These are phyloP conservation scores for Hirudinaria manillensis DNA, from an alignment of 2,888 invertebrate species.

Conservation along the genomic window DNA sequence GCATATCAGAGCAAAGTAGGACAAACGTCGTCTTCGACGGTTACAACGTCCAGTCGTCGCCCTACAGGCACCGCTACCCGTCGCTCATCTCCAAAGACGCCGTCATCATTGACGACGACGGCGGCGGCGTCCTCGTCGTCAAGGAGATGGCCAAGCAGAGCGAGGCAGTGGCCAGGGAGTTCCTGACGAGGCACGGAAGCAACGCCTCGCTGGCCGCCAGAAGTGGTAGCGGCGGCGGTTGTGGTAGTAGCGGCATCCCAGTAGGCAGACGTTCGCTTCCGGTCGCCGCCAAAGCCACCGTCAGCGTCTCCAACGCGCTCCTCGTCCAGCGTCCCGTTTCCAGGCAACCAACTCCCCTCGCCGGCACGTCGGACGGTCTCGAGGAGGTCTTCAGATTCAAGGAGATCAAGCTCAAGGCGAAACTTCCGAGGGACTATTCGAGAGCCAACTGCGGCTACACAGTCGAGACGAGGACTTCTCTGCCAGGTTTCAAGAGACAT, in stretches of 20 bases:
- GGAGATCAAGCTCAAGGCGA: slow-evolving; percentile 13
- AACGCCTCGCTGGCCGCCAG: not conserved
- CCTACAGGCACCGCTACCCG: not conserved
- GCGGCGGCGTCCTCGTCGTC: not conserved
- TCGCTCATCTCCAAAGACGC: not conserved
- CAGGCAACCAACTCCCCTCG: too few relatives aligned
- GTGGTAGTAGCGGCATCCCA: not conserved
- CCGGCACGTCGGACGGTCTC: not conserved
- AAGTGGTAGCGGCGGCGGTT: not conserved
- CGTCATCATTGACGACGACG: not conserved
- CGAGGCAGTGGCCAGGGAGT: not conserved
- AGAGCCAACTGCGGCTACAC: not conserved
- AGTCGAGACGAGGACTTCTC: not conserved
- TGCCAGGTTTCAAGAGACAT: not conserved
- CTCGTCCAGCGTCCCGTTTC: too few relatives aligned
- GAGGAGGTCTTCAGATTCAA: not conserved
- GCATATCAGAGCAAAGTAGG: not conserved
- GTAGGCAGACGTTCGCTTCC: not conserved
- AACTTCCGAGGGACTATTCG: slow-evolving; percentile 16
- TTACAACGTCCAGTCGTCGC: not conserved
- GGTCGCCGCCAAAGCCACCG: not conserved
- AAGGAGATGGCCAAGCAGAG: not conserved
- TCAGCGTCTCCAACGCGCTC: not conserved
- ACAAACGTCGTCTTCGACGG: not conserved
- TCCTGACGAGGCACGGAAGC: not conserved